Percentiles rank a stretch among this genome's conserved stretches.
These are phyloP conservation scores for Diadophis punctatus DNA, from an alignment of 2,113 vertebrate genomes.

Conservation along the genomic window DNA sequence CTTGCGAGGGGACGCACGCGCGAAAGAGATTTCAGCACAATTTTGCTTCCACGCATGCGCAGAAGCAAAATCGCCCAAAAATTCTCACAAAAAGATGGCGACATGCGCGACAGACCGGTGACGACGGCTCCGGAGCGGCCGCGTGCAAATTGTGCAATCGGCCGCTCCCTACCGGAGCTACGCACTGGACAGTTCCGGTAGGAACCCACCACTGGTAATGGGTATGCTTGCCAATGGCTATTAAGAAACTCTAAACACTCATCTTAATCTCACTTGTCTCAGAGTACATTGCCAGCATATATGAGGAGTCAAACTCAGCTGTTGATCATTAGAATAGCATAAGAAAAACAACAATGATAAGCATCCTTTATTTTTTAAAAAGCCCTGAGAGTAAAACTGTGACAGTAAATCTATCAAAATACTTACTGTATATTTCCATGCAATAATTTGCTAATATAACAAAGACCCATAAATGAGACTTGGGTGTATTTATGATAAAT, in stretches of 20 bases:
- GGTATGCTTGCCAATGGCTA: background rate
- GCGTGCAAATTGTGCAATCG: no score
- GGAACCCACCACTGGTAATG: no score
- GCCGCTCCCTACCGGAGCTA: no score
- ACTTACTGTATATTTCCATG: fast-evolving
- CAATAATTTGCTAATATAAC: background rate
- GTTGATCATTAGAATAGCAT: background rate
- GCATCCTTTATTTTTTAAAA: background rate
- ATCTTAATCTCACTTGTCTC: background rate
- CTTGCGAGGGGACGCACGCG: no score
- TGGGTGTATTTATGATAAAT: background rate
- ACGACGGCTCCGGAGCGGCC: no score
- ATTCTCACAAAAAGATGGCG: no score
- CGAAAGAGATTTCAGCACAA: no score
- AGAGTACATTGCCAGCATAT: background rate
- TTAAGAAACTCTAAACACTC: background rate
- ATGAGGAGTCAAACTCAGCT: background rate
- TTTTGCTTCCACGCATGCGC: no score
- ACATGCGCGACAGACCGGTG: no score
- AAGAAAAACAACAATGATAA: background rate
- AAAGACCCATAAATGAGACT: fast-evolving
- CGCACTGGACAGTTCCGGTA: no score
- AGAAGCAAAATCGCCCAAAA: no score
- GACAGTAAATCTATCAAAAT: background rate
- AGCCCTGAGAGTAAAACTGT: background rate